Conservation (phyloP, 2,113 vertebrate genomes). For the Dipodomys spectabilis region DNA sequence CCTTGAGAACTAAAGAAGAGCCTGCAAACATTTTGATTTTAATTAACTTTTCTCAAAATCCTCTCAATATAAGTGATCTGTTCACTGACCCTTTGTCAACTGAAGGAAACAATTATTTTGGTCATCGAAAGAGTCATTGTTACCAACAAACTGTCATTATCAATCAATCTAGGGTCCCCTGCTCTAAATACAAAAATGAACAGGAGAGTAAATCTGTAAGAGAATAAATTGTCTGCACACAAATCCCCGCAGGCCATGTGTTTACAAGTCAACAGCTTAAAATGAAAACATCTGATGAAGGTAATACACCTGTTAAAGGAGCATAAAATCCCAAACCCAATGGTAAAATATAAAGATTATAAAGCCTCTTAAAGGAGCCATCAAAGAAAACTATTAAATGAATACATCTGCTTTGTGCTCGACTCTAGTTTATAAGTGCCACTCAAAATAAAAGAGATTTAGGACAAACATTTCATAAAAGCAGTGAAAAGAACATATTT, state of each 20-base stretch:
- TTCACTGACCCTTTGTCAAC: constrained; percentile 68
- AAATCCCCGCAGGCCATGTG: constrained; percentile 86
- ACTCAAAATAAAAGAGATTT: constrained; percentile 85
- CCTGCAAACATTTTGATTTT: constrained; percentile 69
- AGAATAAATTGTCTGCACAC: constrained; percentile 85
- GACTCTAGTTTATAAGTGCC: constrained; percentile 82
- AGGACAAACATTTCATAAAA: constrained; percentile 84
- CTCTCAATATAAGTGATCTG: constrained; percentile 57
- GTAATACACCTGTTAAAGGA: constrained; percentile 88
- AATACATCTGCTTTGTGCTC: constrained; percentile 86
- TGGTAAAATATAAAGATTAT: constrained; percentile 89
- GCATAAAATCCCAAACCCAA: constrained; percentile 86
- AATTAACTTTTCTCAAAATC: constrained; percentile 65
- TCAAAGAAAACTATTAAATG: constrained; percentile 88
- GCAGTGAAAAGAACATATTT: constrained; percentile 74
- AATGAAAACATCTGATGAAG: constrained; percentile 88
- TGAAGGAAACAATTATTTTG: constrained; percentile 79
- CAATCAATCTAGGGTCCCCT: constrained; percentile 77
- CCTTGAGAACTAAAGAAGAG: constrained; percentile 60
- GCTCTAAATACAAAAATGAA: constrained; percentile 83
- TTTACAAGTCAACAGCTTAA: constrained; percentile 89
- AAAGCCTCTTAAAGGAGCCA: constrained; percentile 87
- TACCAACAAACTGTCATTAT: constrained; percentile 78
- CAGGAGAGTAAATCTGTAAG: constrained; percentile 85
- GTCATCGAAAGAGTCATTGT: constrained; percentile 70